Conservation (phyloP, 2,113 vertebrate genomes). For the Oxyruncus cristatus region DNA sequence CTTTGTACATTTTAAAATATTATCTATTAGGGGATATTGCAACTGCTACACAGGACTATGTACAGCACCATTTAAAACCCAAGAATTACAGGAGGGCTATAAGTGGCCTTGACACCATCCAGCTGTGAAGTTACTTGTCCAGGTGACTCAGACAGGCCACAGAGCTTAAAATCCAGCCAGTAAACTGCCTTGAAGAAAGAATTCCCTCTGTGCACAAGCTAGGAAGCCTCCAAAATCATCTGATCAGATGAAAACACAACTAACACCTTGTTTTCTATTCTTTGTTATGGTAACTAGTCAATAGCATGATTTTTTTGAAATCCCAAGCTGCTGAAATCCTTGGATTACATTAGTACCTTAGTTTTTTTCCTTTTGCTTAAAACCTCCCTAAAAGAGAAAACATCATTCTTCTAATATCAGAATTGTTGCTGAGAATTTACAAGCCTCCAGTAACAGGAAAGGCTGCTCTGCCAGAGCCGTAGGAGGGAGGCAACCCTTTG, state of each 20-base stretch:
- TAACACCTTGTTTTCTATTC: not conserved
- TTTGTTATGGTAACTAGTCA: not conserved
- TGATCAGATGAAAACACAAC: not conserved
- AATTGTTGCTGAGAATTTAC: not conserved
- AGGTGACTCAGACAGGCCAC: not conserved
- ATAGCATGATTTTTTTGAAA: not conserved
- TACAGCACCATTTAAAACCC: not conserved
- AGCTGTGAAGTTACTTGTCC: not conserved
- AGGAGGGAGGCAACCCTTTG: not conserved
- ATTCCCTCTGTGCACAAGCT: not conserved
- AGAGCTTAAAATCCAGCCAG: not conserved
- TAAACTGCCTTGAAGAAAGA: not conserved
- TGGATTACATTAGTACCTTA: not conserved
- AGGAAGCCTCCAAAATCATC: not conserved
- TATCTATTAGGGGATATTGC: conserved; percentile 29
- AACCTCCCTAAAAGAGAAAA: not conserved
- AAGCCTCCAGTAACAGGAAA: not conserved
- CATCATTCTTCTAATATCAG: not conserved
- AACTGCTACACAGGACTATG: not conserved
- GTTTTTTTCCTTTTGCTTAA: not conserved
- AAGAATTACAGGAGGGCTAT: not conserved
- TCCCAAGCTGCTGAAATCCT: not conserved
- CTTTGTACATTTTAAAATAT: conserved; percentile 48
- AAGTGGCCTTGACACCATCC: not conserved
- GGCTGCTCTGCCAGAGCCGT: not conserved